Evolutionary conservation across 2,113 vertebrate species (phyloP).

Genomic region (Paramisgurnus dabryanus): DNA sequence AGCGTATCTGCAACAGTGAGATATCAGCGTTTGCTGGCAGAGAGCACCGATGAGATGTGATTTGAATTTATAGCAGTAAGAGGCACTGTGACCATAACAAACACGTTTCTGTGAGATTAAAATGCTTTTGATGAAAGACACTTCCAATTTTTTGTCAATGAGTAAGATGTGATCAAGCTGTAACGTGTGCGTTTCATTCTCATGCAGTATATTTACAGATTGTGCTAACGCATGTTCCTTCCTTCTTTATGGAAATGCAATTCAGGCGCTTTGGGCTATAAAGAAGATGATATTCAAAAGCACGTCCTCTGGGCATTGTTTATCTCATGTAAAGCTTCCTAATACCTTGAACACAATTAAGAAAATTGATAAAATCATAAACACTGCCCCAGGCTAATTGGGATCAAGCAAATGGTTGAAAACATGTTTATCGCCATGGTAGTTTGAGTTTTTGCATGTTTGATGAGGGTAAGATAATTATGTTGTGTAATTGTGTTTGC

Average conservation of each 20-base stretch:
- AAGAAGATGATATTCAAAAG: conserved; percentile 51
- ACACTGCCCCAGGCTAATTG: conserved; percentile 56
- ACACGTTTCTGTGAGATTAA: background rate
- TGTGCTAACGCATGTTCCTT: conserved; percentile 5
- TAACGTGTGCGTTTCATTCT: background rate
- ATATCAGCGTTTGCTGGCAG: conserved; percentile 2
- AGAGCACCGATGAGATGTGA: conserved; percentile 16
- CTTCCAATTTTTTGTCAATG: no score
- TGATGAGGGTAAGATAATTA: conserved; percentile 70
- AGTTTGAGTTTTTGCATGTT: conserved; percentile 65
- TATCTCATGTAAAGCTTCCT: conserved; percentile 53
- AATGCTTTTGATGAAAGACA: background rate
- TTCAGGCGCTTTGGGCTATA: conserved; percentile 16
- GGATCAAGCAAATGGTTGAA: conserved; percentile 52
- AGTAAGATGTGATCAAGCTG: background rate
- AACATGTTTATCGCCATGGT: conserved; percentile 65
- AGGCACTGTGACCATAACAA: conserved; percentile 21
- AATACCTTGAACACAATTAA: conserved; percentile 47
- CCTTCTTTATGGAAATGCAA: background rate
- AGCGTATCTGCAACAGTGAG: conserved; percentile 9
- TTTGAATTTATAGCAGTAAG: conserved; percentile 21
- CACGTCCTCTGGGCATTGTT: conserved; percentile 48
- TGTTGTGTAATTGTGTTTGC: conserved; percentile 73
- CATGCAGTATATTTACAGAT: background rate
- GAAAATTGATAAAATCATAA: conserved; percentile 63